phyloP scores from a whole-genome alignment of 2,888 invertebrate species.

The Aporophyla nigra region DNA sequence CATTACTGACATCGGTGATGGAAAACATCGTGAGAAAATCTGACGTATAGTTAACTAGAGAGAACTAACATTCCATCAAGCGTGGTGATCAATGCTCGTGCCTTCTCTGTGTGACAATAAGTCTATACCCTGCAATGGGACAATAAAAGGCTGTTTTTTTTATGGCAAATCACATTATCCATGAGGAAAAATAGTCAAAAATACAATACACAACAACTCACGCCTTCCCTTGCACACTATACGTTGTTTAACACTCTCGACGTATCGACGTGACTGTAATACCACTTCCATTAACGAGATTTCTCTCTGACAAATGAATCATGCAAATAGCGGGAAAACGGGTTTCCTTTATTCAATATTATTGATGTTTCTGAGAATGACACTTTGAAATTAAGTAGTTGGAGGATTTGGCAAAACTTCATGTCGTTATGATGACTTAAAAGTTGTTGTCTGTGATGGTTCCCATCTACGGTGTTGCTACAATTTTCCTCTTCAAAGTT shows the following conservation, averaged over 20 bases:
- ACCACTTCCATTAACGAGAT: conserved; percentile 3
- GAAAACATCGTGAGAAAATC: too few species aligned
- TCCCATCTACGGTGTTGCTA: neutral
- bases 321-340: conserved; percentile 29
- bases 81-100: too few species aligned
- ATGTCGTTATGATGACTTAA: neutral
- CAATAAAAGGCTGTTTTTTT: too few species aligned
- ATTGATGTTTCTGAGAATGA: conserved; percentile 42
- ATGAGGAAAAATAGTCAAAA: too few species aligned
- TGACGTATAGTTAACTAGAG: too few species aligned
- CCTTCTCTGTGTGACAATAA: too few species aligned
- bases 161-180: too few species aligned
- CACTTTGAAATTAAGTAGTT: conserved; percentile 34
- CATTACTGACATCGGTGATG: too few species aligned
- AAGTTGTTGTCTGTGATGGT: neutral
- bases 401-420: conserved; percentile 30
- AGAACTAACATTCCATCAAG: too few species aligned
- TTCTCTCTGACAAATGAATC: conserved; percentile 23
- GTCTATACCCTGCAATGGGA: too few species aligned
- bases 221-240: neutral
- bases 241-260: neutral
- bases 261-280: neutral
- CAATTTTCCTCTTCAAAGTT: neutral
- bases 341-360: conserved; percentile 32
- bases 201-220: neutral